These are phyloP conservation scores for Dinocampus coccinellae DNA, from an alignment of 2,888 invertebrate genomes.

Conservation along the genomic window DNA sequence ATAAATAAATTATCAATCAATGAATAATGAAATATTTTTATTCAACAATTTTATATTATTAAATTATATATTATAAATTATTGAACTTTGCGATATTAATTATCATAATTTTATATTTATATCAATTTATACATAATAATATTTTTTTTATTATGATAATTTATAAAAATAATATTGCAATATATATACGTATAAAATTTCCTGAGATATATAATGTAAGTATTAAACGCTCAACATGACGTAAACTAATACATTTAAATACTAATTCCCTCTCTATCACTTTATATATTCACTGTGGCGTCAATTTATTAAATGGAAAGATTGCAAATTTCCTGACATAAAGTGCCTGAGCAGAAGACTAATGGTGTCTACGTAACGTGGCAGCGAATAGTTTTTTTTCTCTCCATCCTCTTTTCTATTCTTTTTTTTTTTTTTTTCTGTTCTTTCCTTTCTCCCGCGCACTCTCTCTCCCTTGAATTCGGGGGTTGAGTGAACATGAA, in stretches of 20 bases:
- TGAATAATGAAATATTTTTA: too few species aligned
- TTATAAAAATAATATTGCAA: background rate
- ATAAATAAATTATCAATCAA: slow-evolving; percentile 31
- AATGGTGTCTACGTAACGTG: slow-evolving; percentile 56
- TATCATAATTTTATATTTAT: too few species aligned
- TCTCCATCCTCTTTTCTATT: background rate
- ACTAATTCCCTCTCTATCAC: slow-evolving; percentile 55
- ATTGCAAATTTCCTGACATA: slow-evolving; percentile 69
- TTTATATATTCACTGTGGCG: slow-evolving; percentile 43
- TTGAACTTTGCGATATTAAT: too few species aligned
- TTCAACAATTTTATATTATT: too few species aligned
- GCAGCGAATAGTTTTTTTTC: background rate
- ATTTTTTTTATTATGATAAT: background rate
- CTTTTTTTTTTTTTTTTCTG: background rate
- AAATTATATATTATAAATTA: too few species aligned
- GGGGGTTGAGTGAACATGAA: slow-evolving; percentile 31
- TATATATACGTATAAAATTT: too few species aligned
- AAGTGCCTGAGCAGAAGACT: slow-evolving; percentile 66
- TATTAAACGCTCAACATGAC: slow-evolving; percentile 29
- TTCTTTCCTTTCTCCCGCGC: too few species aligned
- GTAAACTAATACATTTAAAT: slow-evolving; percentile 66
- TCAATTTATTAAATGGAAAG: slow-evolving; percentile 70
- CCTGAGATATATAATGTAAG: slow-evolving; percentile 38
- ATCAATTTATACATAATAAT: too few species aligned
- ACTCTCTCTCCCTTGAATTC: too few species aligned